phyloP scores from a whole-genome alignment of 2,888 invertebrate genomes.

The Penaeus monodon region DNA sequence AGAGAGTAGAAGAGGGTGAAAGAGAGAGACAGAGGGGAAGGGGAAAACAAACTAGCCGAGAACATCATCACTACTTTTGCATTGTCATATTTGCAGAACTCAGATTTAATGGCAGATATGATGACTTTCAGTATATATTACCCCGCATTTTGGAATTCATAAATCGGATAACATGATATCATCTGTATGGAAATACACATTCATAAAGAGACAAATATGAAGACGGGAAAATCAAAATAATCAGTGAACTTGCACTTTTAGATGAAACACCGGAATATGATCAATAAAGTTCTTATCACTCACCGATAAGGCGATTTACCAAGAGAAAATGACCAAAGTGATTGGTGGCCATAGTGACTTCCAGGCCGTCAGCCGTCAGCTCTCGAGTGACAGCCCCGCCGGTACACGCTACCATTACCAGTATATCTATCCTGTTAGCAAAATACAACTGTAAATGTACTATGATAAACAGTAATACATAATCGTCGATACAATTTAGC shows the following conservation, averaged over 20 bases:
- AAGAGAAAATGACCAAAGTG: constrained; percentile 53
- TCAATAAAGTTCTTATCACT: constrained; percentile 17
- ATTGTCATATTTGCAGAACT: too few species aligned
- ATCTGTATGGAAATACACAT: too few species aligned
- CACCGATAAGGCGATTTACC: constrained; percentile 38
- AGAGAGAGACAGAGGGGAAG: too few species aligned
- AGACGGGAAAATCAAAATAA: too few species aligned
- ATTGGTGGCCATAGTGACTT: constrained; percentile 53
- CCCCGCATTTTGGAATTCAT: too few species aligned
- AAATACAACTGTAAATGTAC: neutral
- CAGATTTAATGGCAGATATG: too few species aligned
- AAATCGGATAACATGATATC: too few species aligned
- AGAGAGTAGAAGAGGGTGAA: too few species aligned
- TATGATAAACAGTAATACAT: neutral
- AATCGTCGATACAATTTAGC: neutral
- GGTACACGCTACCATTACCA: constrained; percentile 41
- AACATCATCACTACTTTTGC: too few species aligned
- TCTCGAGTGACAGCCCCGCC: neutral
- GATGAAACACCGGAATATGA: neutral
- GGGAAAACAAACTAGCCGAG: too few species aligned
- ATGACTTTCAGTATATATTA: too few species aligned
- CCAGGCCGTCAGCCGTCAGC: constrained; percentile 39
- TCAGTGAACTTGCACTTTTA: neutral
- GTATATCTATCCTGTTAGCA: constrained; percentile 30
- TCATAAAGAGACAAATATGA: too few species aligned